Evolutionary conservation across 2,888 invertebrate genomes (phyloP).

Genomic region (Pheosia gnoma): DNA sequence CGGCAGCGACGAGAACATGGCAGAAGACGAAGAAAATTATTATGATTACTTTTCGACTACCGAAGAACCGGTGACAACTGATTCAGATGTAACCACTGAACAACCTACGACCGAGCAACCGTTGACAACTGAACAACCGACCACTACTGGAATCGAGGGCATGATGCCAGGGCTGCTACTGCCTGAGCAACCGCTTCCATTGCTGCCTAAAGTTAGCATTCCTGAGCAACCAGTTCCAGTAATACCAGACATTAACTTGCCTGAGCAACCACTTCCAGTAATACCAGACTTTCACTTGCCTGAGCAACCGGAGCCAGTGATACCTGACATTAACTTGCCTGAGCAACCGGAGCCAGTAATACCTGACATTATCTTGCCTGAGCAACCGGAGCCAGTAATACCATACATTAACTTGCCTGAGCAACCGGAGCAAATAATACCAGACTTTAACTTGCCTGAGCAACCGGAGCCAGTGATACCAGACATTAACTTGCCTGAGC

Average conservation of each 20-base stretch:
- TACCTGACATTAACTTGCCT: too few relatives aligned
- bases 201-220: too few relatives aligned
- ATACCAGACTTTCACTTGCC: too few relatives aligned
- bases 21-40: constrained; percentile 1
- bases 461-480: background rate
- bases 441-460: background rate
- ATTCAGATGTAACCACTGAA: background rate
- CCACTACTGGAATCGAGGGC: background rate
- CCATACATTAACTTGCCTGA: too few relatives aligned
- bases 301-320: too few relatives aligned
- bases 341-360: too few relatives aligned
- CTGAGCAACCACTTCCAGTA: too few relatives aligned
- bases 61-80: background rate
- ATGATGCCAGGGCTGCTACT: background rate
- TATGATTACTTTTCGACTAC: constrained; percentile 8
- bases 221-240: too few relatives aligned
- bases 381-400: too few relatives aligned
- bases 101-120: background rate
- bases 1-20: constrained; percentile 4
- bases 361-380: too few relatives aligned
- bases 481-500: background rate
- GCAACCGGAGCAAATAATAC: too few relatives aligned
- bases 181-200: background rate
- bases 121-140: constrained; percentile 6
- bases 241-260: too few relatives aligned